These are phyloP conservation scores for Ephydatia muelleri DNA, from an alignment of 37 sponge, comb jelly and placozoan genomes.

Conservation along the genomic window DNA sequence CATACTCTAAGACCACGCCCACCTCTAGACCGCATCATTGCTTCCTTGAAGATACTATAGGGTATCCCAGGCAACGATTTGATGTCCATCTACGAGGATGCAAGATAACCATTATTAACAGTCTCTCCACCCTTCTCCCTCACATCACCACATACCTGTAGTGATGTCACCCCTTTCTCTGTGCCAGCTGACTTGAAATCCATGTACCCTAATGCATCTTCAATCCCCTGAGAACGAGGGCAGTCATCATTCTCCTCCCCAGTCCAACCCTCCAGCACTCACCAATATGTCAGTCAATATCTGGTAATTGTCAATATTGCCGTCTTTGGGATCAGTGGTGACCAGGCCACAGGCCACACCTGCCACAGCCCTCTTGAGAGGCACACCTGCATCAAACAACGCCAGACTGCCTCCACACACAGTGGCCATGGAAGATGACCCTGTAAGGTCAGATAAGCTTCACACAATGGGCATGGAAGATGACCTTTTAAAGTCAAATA, in stretches of 20 bases:
- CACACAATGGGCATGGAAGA: background rate
- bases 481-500: constrained; percentile 43
- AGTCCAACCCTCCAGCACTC: background rate
- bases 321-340: background rate
- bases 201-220: constrained; percentile 87
- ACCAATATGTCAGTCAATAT: constrained; percentile 74
- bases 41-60: constrained; percentile 55
- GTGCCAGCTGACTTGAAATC: constrained; percentile 86
- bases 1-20: background rate
- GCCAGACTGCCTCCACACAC: constrained; percentile 85
- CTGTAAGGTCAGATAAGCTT: constrained; percentile 19
- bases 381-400: constrained; percentile 85
- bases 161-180: constrained; percentile 72
- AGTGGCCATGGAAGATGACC: constrained; percentile 86
- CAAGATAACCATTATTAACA: too few relatives aligned
- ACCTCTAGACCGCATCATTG: constrained; percentile 52
- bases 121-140: too few relatives aligned
- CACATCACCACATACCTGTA: constrained; percentile 53
- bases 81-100: constrained; percentile 53
- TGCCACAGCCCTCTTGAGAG: constrained; percentile 54
- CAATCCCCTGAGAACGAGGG: constrained; percentile 64
- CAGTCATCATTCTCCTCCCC: background rate
- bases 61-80: constrained; percentile 59
- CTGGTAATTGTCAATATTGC: constrained; percentile 30
- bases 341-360: constrained; percentile 88